phyloP scores from a whole-genome alignment of 1,140 invertebrate species.

The Meloidogyne exigua region DNA sequence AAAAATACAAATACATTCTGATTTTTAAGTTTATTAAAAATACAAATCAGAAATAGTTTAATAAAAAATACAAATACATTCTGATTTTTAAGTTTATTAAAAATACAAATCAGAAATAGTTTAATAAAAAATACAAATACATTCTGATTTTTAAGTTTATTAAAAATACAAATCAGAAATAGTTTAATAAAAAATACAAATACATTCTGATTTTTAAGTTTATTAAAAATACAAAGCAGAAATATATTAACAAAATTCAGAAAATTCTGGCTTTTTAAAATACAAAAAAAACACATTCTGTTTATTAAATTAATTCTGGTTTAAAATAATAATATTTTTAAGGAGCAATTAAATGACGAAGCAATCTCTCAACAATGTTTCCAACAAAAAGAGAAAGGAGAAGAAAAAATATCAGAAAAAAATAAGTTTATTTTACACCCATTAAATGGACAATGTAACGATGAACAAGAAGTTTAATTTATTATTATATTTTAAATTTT shows the following conservation, averaged over 20 bases:
- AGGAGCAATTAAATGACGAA: conserved; percentile 58
- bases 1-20: too few species aligned
- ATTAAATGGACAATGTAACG: conserved; percentile 42
- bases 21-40: neutral
- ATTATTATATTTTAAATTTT: conserved; percentile 6
- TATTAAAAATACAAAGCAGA: neutral
- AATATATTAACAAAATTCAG: too few species aligned
- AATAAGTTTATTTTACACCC: conserved; percentile 49
- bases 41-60: too few species aligned
- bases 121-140: neutral
- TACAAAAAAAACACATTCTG: too few species aligned
- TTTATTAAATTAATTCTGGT: neutral
- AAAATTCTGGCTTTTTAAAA: too few species aligned
- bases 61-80: too few species aligned
- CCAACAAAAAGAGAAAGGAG: conserved; percentile 32
- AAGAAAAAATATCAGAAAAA: conserved; percentile 15
- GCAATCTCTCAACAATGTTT: conserved; percentile 56
- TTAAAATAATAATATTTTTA: neutral
- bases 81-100: too few species aligned
- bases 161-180: conserved; percentile 3
- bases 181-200: too few species aligned
- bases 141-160: neutral
- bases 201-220: neutral
- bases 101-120: too few species aligned
- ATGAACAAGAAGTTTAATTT: conserved; percentile 50